phyloP scores from a whole-genome alignment of 1,140 invertebrate species.

The Notospermus geniculatus region DNA sequence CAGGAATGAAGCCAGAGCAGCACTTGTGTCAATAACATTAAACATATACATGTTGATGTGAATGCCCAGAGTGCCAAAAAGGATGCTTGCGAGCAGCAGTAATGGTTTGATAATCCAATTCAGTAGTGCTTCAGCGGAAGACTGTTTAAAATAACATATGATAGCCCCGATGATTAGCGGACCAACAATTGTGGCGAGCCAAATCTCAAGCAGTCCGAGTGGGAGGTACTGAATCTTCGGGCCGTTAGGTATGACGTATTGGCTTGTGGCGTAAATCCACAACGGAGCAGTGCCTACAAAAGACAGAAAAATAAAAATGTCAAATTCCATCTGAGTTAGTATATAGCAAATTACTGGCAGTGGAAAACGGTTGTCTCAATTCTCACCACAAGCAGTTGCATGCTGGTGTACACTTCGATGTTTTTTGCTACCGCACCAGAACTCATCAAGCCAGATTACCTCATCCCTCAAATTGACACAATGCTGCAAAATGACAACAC shows the following conservation, averaged over 20 bases:
- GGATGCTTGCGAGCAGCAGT: constrained; percentile 45
- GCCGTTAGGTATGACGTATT: constrained; percentile 36
- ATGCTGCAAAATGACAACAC: no score
- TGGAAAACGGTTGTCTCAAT: no score
- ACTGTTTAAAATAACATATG: constrained; percentile 39
- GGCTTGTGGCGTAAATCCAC: constrained; percentile 49
- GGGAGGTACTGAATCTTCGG: constrained; percentile 13
- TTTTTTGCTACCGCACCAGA: no score
- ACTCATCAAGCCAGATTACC: no score
- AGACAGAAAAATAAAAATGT: constrained; percentile 11
- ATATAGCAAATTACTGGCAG: no score
- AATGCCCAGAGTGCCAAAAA: constrained; percentile 51
- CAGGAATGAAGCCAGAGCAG: constrained; percentile 38
- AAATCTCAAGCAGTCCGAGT: constrained; percentile 47
- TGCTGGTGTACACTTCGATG: no score
- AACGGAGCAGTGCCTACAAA: constrained; percentile 45
- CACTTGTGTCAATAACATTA: constrained; percentile 34
- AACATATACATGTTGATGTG: constrained; percentile 55
- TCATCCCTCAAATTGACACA: no score
- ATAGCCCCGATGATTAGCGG: constrained; percentile 42
- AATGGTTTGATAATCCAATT: constrained; percentile 51
- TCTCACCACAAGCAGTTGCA: no score
- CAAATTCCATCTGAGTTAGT: no score
- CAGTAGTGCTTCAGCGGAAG: constrained; percentile 41
- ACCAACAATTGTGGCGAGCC: constrained; percentile 44